Evolutionary conservation across 1,140 invertebrate genomes (phyloP), one percentile per base, ranked within the genome.

Genomic region (Planococcus citri): DNA sequence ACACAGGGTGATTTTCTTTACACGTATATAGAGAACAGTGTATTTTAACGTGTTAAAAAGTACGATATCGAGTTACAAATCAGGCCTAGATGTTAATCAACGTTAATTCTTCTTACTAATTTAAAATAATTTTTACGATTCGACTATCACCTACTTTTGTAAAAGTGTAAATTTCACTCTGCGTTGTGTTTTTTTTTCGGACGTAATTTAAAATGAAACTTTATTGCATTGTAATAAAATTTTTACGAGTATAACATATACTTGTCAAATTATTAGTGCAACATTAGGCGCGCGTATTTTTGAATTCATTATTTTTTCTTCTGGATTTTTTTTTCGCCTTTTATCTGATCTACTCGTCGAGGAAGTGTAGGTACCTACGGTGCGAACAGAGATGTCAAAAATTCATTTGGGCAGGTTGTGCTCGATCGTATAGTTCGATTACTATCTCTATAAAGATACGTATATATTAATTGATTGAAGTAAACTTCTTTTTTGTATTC

Each of bases 31-130:
- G n/a, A n/a, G n/a, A n/a, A n/a, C n/a, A 12, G 29, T 12, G 12
- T 33, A 12, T 33, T 33, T 33, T 12, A 33, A 33, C 29, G 12
- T 33, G 41, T 17, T 14, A 51, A 20, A 51, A 51, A 51, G 3
- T 51, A 20, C n/a, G 41, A 51, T 51, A 51, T 51, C 41, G 6
- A 17, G 17, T 51, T 51, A 51, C 41, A 51, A 51, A 51, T 51
- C 41, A 51, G n/a, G 41, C 41, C 41, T 51, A 51, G 41, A 51
- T 51, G 41, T 51, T 51, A 51, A 51, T 51, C 41, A 51, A 51
- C 41, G 41, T 51, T 51, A 51, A 51, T 51, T 51, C 41, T 51
- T 51, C 41, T 51, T 51, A 4, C 41, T 51, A 51, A 51, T 51
- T 51, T n/a, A 51, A 51, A 51, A 51, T 51, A 51, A 51, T 51